phyloP scores from a whole-genome alignment of 1,140 invertebrate genomes.

The Rhagoletis pomonella region DNA sequence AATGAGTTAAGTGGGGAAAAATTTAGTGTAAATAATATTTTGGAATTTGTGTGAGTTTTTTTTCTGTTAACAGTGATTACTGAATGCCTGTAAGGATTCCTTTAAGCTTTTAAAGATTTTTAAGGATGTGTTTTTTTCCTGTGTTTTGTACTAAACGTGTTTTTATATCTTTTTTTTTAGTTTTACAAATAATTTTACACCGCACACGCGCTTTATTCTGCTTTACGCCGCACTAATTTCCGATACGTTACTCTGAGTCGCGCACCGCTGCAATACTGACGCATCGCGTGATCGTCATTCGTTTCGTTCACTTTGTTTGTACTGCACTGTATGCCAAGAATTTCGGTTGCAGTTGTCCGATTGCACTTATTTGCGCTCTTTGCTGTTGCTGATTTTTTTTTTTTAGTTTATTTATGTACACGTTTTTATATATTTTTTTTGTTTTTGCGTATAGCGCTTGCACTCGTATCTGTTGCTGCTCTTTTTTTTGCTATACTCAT shows the following conservation, averaged over 20 bases:
- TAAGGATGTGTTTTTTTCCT: neutral
- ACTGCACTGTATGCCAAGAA: slow-evolving; percentile 33
- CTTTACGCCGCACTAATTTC: neutral
- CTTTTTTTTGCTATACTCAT: neutral
- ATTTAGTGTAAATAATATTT: neutral
- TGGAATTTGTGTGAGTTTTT: too few relatives aligned
- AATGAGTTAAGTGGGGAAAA: slow-evolving; percentile 12
- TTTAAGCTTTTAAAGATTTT: neutral
- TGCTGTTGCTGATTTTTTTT: neutral
- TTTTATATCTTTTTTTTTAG: neutral
- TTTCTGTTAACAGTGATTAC: neutral
- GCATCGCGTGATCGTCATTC: slow-evolving; percentile 30
- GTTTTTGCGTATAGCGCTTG: slow-evolving; percentile 14
- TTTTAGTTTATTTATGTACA: neutral
- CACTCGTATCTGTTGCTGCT: slow-evolving; percentile 14
- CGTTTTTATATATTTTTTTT: too few relatives aligned
- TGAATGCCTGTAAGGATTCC: neutral
- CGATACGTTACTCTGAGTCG: neutral
- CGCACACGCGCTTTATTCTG: neutral
- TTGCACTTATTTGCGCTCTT: neutral
- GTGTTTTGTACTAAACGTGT: neutral
- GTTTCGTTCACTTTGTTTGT: slow-evolving; percentile 24
- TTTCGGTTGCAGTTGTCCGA: neutral
- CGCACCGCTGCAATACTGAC: slow-evolving; percentile 34
- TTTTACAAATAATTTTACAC: slow-evolving; percentile 3